Evolutionary conservation across 2,888 invertebrate genomes (phyloP), one percentile per base, ranked within the genome.

Genomic region (Eurytoma adleriae): DNA sequence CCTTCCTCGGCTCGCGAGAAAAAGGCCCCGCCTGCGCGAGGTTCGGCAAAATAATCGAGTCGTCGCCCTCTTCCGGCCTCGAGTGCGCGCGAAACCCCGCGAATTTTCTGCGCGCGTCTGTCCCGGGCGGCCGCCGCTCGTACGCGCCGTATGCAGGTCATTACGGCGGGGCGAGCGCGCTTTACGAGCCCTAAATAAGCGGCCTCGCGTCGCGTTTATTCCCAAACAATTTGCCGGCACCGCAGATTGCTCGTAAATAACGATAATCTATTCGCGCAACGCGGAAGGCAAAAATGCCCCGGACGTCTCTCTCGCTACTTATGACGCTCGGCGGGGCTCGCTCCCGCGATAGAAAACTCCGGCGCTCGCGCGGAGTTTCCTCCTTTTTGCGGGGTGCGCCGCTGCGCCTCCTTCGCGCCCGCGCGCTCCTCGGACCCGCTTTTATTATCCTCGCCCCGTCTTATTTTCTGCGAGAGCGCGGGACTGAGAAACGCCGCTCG

Each of bases 191-290:
- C 88, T 89, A 89, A 90, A 90, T 89, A 89, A 89, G 88, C 87
- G 88, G 86, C 86, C 84, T 86, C 83, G 84, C 62, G n/a, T 24
- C 70, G 59, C 56, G 59, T 18, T 30, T 52, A 85, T 88, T 89
- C 88, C 87, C 89, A 90, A 90, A 90, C 89, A 90, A 90, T 90
- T 90, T 89, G 87, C 87, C 86, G 56, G 67, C 86, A 87, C 86
- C 87, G 85, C 86, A 87, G 89, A 90, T 90, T 89, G 90, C 89
- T 90, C 90, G 89, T 90, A 90, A 90, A 90, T 90, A 90, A 90
- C 87, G 90, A 90, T 90, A 90, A 90, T 90, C 90, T 89, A 89
- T 90, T 90, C 89, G 82, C 89, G 82, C 82, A 85, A 90, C 89
- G 87, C 89, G 89, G 89, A 90, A 90, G 89, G 89, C 90, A 90